Conservation (phyloP, 2,888 invertebrate genomes). For the Synanthedon vespiformis region DNA sequence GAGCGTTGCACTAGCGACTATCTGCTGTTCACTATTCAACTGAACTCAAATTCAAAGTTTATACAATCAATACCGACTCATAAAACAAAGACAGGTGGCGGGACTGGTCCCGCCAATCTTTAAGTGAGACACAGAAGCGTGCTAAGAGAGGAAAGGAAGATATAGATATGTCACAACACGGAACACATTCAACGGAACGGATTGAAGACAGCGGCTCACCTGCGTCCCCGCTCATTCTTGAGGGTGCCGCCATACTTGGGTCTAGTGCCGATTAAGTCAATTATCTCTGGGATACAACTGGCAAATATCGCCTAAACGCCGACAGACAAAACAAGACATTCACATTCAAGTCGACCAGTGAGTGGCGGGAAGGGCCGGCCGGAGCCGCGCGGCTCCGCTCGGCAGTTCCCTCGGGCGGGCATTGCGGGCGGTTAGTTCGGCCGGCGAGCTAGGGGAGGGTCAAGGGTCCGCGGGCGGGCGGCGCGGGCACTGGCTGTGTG, state of each 20-base stretch:
- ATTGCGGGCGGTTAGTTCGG: conserved; percentile 8
- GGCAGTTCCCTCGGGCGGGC: conserved; percentile 14
- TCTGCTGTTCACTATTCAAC: conserved; percentile 67
- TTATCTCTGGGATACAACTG: conserved; percentile 99
- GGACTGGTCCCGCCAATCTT: conserved; percentile 67
- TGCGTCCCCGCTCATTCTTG: conserved; percentile 99
- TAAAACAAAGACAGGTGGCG: conserved; percentile 64
- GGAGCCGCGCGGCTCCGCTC: conserved; percentile 8
- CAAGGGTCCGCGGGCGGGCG: conserved; percentile 14
- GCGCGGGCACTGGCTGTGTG: conserved; percentile 68
- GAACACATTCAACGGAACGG: conserved; percentile 73
- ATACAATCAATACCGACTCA: conserved; percentile 67
- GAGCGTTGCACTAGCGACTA: conserved; percentile 70
- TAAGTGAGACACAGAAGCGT: conserved; percentile 73
- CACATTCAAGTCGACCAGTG: conserved; percentile 58
- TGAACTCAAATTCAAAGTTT: conserved; percentile 65
- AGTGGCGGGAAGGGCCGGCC: conserved; percentile 20
- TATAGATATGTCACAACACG: conserved; percentile 67
- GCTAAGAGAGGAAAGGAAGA: conserved; percentile 71
- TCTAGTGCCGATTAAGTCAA: conserved; percentile 99
- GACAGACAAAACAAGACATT: conserved; percentile 74
- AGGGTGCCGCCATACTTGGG: conserved; percentile 99
- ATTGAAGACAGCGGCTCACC: conserved; percentile 86
- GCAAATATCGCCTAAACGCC: conserved; percentile 98
- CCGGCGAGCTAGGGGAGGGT: conserved; percentile 13